phyloP scores from a whole-genome alignment of 2,113 vertebrate species.

The Phasianus colchicus region DNA sequence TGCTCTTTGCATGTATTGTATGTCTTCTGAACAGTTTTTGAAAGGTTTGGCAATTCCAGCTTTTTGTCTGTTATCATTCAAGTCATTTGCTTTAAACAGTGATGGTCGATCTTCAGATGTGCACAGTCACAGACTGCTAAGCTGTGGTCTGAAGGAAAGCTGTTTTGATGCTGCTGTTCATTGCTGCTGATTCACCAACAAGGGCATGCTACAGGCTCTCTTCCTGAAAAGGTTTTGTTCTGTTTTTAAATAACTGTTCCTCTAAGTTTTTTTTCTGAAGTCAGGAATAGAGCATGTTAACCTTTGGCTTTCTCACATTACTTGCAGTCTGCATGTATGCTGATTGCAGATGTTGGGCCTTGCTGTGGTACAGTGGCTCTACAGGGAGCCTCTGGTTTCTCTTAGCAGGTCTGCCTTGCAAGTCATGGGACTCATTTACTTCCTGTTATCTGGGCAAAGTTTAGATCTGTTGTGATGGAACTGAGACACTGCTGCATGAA shows the following conservation, averaged over 20 bases:
- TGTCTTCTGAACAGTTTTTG: background rate
- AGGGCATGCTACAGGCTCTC: background rate
- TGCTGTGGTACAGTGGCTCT: background rate
- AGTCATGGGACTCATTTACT: background rate
- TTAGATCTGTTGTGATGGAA: background rate
- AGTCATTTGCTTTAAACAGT: background rate
- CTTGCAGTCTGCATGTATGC: fast-evolving
- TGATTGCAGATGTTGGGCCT: background rate
- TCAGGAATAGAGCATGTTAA: background rate
- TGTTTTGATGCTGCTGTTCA: background rate
- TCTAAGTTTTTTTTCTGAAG: background rate
- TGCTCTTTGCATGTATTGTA: fast-evolving
- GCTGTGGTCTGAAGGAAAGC: background rate
- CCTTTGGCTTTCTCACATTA: background rate
- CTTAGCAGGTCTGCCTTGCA: background rate
- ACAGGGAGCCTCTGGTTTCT: fast-evolving
- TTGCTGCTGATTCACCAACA: background rate
- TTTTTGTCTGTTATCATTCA: background rate
- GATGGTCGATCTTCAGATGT: background rate
- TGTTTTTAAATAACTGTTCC: background rate
- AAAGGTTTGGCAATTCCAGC: background rate
- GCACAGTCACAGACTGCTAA: background rate
- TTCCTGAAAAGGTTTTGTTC: background rate
- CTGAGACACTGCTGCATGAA: background rate
- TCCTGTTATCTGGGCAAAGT: background rate